Percentiles rank a stretch among this genome's conserved stretches.
These are phyloP conservation scores for Macrophya annulata DNA, from an alignment of 2,888 invertebrate genomes.

Conservation along the genomic window DNA sequence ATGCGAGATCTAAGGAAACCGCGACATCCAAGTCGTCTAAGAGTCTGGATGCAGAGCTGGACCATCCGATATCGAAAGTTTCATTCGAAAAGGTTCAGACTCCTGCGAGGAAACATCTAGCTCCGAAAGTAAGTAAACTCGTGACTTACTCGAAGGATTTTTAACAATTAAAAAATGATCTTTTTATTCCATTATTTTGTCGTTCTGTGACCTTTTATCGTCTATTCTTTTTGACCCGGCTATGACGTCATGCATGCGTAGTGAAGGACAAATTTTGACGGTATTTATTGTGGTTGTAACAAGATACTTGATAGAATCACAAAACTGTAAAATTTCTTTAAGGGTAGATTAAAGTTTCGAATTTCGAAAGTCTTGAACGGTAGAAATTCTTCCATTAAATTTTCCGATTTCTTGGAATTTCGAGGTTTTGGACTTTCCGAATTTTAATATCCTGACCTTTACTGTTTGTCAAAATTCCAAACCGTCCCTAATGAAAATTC, in stretches of 20 bases:
- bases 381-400: no score
- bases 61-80: conserved; percentile 58
- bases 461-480: no score
- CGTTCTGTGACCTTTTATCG: background rate
- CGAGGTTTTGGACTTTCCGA: no score
- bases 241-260: background rate
- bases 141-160: background rate
- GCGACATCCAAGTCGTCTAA: conserved; percentile 58
- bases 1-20: conserved; percentile 61
- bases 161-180: background rate
- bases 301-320: no score
- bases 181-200: background rate
- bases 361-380: no score
- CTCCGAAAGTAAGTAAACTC: conserved; percentile 64
- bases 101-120: conserved; percentile 70
- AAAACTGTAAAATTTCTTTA: no score
- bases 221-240: background rate
- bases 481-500: no score
- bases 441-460: no score
- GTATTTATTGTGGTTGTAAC: background rate
- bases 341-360: no score
- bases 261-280: background rate
- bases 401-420: no score
- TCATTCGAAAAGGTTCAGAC: conserved; percentile 70
- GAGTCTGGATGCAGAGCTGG: conserved; percentile 58